These are phyloP conservation scores for Oxyura jamaicensis DNA, from an alignment of 2,113 vertebrate genomes.

Conservation along the genomic window DNA sequence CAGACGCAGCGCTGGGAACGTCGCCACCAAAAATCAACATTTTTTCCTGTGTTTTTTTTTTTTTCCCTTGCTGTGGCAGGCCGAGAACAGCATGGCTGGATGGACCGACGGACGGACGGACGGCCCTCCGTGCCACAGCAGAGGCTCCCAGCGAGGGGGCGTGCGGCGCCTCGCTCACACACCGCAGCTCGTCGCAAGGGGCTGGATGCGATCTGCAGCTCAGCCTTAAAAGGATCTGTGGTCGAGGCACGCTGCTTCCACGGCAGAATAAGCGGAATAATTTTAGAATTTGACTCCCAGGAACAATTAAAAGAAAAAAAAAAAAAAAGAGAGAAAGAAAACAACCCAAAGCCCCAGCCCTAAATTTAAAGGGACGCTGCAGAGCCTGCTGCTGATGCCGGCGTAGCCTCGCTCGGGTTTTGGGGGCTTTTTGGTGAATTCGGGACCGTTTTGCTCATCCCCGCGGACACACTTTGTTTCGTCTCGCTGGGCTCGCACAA, in stretches of 20 bases:
- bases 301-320: not conserved
- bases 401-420: not conserved
- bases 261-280: not conserved
- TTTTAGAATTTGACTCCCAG: not conserved
- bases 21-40: not conserved
- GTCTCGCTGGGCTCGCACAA: constrained; percentile 51
- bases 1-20: fast-evolving
- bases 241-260: not conserved
- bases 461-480: not conserved
- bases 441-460: not conserved
- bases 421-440: not conserved
- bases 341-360: not conserved
- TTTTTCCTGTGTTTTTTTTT: not conserved
- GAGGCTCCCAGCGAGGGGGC: not conserved
- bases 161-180: not conserved
- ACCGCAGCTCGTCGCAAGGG: not conserved
- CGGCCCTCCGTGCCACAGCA: not conserved
- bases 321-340: not conserved
- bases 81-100: not conserved
- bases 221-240: constrained; percentile 33
- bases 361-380: not conserved
- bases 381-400: not conserved
- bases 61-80: not conserved
- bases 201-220: not conserved
- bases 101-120: not conserved